Evolutionary conservation across 1,140 invertebrate genomes (phyloP).

Genomic region (Cydia strobilella): DNA sequence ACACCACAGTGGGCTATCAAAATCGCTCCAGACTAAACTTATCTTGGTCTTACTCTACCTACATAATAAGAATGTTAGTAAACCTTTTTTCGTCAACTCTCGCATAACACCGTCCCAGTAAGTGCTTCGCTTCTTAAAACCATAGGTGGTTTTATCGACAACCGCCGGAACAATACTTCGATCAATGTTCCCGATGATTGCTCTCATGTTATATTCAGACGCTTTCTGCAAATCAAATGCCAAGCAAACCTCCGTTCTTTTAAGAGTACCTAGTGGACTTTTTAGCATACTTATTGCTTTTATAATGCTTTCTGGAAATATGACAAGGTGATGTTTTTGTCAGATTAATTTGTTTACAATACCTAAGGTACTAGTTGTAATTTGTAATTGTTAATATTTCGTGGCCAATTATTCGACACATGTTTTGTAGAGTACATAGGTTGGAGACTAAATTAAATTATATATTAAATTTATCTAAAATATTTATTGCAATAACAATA

Average conservation of each 20-base stretch:
- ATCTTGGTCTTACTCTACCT: too few relatives aligned
- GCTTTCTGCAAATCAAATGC: conserved; percentile 13
- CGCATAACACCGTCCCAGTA: conserved; percentile 52
- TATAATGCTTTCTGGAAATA: conserved; percentile 3
- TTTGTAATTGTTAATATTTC: too few relatives aligned
- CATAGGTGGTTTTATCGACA: conserved; percentile 72
- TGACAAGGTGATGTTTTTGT: not conserved
- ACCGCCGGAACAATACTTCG: conserved; percentile 36
- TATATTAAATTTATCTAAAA: too few relatives aligned
- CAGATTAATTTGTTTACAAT: not conserved
- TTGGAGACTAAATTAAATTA: too few relatives aligned
- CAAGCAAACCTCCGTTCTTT: conserved; percentile 19
- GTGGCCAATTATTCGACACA: too few relatives aligned
- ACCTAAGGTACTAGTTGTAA: too few relatives aligned
- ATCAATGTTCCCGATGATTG: conserved; percentile 45
- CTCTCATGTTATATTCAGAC: conserved; percentile 41
- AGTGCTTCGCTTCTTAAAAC: conserved; percentile 75
- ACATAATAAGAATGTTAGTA: too few relatives aligned
- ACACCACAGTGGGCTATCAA: too few relatives aligned
- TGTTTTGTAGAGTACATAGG: too few relatives aligned
- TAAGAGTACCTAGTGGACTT: conserved; percentile 10
- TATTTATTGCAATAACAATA: too few relatives aligned
- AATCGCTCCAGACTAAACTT: too few relatives aligned
- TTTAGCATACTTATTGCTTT: conserved; percentile 12
- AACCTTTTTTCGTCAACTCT: conserved; percentile 22